Evolutionary conservation across 2,888 invertebrate genomes (phyloP).

Genomic region (Frankliniella fusca): DNA sequence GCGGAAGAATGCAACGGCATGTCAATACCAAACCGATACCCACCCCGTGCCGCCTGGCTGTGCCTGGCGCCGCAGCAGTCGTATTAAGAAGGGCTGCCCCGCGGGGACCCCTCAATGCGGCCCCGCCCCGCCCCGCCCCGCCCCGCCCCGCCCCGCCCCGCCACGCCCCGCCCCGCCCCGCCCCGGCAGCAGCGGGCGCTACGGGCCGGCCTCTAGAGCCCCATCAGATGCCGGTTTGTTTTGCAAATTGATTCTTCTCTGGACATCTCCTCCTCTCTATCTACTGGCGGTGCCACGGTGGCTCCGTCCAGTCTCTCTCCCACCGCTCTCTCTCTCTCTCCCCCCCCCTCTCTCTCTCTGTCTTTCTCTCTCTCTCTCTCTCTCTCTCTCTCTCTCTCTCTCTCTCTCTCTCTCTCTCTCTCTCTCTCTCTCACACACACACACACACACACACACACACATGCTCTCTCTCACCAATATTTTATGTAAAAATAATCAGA

Average conservation of each 20-base stretch:
- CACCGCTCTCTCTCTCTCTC: too few relatives aligned
- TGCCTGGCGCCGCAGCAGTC: not conserved
- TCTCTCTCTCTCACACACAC: not conserved
- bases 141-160: not conserved
- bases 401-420: not conserved
- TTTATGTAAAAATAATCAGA: too few relatives aligned
- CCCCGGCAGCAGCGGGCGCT: not conserved
- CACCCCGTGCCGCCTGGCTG: not conserved
- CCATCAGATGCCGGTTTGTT: not conserved
- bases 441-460: too few relatives aligned
- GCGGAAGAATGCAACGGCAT: not conserved
- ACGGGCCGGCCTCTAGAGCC: not conserved
- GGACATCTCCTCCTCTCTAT: not conserved
- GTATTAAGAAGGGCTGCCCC: too few relatives aligned
- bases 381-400: not conserved
- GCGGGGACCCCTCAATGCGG: not conserved
- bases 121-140: not conserved
- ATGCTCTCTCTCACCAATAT: too few relatives aligned
- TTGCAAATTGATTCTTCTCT: constrained; percentile 4
- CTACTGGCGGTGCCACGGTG: not conserved
- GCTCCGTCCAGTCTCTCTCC: not conserved
- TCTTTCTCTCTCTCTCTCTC: not conserved
- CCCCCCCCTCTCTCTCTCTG: not conserved
- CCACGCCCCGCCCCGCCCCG: not conserved
- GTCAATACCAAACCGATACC: not conserved